Evolutionary conservation across 2,113 vertebrate genomes (phyloP), one percentile per base, ranked within the genome.

Genomic region (Malurus cyaneus): DNA sequence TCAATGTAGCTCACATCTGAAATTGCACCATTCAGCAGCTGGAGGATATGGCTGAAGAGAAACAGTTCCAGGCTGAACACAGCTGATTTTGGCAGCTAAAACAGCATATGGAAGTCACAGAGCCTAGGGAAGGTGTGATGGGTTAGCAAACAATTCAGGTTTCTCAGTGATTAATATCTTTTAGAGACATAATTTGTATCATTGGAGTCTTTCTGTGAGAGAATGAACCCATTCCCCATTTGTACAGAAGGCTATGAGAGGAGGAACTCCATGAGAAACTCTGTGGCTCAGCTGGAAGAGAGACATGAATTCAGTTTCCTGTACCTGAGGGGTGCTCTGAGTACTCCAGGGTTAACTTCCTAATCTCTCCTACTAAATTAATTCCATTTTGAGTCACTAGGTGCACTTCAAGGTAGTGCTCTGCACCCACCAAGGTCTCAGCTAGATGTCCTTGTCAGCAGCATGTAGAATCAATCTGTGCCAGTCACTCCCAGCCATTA

Each of bases 181-280:
- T 54, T 34, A 32, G 59, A 80, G 23, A 23, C 0, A 7, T 11
- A 9, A 18, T 34, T 72, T 76, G 4, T 18, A 34, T 41, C 12
- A 20, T 49, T 76, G 26, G 26, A 69, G 5, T 29, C 26, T 44
- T 73, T 29, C 50, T 14, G 20, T 12, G 23, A 39, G 59, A 69
- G 39, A 76, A 80, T 12, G 23, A 93, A 49, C 15, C 17, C 42
- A 11, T 29, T 87, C 31, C 46, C 31, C 14, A 9, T 23, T 73
- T 70, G 59, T 1, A 1, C 24, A 1, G 1, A 12, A 31, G 28
- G 18, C 9, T 44, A 10, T 34, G 47, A 74, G 21, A 36, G 2
- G 5, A 84, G 42, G 65, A 76, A 14, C 31, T 56, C 65, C 65
- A 41, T 28, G 39, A 77, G 46, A 81, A 61, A 18, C 56, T 56